These are phyloP conservation scores for Pachypanchax playfairii DNA, from an alignment of 2,113 vertebrate genomes.

Conservation along the genomic window DNA sequence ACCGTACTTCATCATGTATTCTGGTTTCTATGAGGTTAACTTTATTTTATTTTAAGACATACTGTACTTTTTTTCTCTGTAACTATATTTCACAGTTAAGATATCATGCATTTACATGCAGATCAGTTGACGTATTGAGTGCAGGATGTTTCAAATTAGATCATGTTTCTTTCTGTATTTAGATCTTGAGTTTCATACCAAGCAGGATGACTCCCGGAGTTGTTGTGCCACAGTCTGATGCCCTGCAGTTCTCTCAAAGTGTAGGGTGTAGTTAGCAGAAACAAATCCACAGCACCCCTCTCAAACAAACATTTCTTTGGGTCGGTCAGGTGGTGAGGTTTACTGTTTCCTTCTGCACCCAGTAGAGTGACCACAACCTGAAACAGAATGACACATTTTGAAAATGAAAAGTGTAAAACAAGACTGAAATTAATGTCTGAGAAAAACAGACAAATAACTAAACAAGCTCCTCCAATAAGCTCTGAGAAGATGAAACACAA, in stretches of 20 bases:
- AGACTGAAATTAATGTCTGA: too few species aligned
- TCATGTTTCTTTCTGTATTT: background rate
- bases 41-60: too few species aligned
- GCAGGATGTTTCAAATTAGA: background rate
- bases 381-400: constrained; percentile 6
- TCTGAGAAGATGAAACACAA: too few species aligned
- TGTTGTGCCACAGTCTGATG: constrained; percentile 92
- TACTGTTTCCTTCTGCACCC: constrained; percentile 86
- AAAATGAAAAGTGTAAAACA: background rate
- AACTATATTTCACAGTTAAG: too few species aligned
- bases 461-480: too few species aligned
- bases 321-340: constrained; percentile 87
- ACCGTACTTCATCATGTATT: too few species aligned
- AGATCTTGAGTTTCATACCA: constrained; percentile 77
- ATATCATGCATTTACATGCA: too few species aligned
- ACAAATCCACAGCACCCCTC: constrained; percentile 87
- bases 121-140: too few species aligned
- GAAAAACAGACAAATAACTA: background rate
- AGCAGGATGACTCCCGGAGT: constrained; percentile 84
- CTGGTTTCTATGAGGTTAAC: too few species aligned
- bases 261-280: constrained; percentile 86
- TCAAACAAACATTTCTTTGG: constrained; percentile 84
- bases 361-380: constrained; percentile 88
- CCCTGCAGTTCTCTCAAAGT: constrained; percentile 86
- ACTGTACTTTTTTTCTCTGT: too few species aligned